Conservation (phyloP, 2,888 invertebrate species). For the Hypercompe scribonia region DNA sequence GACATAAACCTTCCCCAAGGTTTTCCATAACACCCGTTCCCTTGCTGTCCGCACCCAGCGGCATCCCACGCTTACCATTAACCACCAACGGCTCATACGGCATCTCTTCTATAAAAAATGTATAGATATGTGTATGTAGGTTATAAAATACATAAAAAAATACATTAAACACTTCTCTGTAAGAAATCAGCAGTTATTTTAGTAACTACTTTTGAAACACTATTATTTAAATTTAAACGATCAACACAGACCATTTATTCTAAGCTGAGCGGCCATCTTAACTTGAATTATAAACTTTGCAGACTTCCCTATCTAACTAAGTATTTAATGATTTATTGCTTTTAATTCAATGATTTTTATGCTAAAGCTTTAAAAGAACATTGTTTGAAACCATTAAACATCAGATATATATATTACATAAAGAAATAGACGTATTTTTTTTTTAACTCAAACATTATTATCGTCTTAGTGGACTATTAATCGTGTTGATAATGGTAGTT, state of each 20-base stretch:
- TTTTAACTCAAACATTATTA: too few species aligned
- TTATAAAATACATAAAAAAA: not conserved
- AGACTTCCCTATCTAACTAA: not conserved
- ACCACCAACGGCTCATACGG: too few species aligned
- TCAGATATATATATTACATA: too few species aligned
- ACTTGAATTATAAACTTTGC: not conserved
- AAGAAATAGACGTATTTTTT: too few species aligned
- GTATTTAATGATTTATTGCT: not conserved
- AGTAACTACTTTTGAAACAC: not conserved
- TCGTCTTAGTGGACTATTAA: too few species aligned
- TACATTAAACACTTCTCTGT: not conserved
- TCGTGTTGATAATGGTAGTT: too few species aligned
- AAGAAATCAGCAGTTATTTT: not conserved
- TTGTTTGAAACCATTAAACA: not conserved
- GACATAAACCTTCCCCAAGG: too few species aligned
- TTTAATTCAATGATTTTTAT: not conserved
- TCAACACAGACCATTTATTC: conserved; percentile 6
- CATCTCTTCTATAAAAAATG: too few species aligned
- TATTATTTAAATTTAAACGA: conserved; percentile 13
- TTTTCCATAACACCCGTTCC: too few species aligned
- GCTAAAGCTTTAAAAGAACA: not conserved
- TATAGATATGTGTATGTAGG: too few species aligned
- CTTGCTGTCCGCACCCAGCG: too few species aligned
- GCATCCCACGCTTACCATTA: too few species aligned
- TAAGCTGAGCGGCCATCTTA: not conserved